phyloP scores from a whole-genome alignment of 2,113 vertebrate genomes.

The Myxocyprinus asiaticus region DNA sequence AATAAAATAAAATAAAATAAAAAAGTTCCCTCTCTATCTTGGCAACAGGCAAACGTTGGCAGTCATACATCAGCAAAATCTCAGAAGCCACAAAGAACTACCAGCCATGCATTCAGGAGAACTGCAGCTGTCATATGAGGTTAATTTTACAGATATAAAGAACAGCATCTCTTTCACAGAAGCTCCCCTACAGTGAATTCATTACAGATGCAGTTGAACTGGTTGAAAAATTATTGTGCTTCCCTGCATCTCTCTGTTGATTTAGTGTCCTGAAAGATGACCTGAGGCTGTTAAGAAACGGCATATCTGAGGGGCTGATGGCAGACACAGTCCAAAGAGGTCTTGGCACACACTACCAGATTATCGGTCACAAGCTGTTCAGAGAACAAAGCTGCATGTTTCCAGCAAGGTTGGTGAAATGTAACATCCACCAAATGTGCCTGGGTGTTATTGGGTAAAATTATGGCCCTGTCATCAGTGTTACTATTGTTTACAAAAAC shows the following conservation, averaged over 20 bases:
- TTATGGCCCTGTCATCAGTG: not conserved
- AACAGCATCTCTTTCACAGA: not conserved
- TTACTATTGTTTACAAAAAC: not conserved
- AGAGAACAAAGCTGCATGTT: slow-evolving; percentile 94
- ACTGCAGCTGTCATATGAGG: slow-evolving; percentile 89
- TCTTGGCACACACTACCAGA: slow-evolving; percentile 94
- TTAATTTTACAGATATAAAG: slow-evolving; percentile 59
- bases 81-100: slow-evolving; percentile 72
- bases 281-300: slow-evolving; percentile 80
- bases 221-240: not conserved
- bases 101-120: slow-evolving; percentile 77
- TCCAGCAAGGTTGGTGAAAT: slow-evolving; percentile 84
- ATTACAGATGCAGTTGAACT: not conserved
- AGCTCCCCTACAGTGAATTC: not conserved
- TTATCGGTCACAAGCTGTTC: slow-evolving; percentile 86
- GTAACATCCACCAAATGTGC: not conserved
- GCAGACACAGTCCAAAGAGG: slow-evolving; percentile 78
- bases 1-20: not conserved
- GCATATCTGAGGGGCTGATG: slow-evolving; percentile 84
- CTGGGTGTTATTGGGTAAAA: not conserved
- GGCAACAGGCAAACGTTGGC: slow-evolving; percentile 62
- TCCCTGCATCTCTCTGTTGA: too few relatives aligned
- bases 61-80: slow-evolving; percentile 57
- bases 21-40: not conserved
- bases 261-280: slow-evolving; percentile 85